These are phyloP conservation scores for Nannoperca australis DNA, from an alignment of 2,797 vertebrate genomes.

Conservation along the genomic window DNA sequence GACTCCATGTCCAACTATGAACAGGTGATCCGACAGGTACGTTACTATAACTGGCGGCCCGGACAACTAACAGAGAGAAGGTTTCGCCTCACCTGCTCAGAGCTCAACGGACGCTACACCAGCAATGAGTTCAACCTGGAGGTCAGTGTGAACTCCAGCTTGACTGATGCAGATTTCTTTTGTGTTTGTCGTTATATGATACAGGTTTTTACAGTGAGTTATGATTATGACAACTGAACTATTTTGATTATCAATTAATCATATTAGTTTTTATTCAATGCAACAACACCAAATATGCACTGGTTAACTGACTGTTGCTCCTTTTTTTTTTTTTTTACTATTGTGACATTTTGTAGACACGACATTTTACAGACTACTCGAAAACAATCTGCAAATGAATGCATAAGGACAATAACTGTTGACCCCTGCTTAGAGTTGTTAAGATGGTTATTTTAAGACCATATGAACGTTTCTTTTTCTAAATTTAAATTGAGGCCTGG, in stretches of 20 bases:
- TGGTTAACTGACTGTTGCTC: no score
- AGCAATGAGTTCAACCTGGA: constrained; percentile 96
- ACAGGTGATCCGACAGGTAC: constrained; percentile 91
- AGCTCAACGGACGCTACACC: constrained; percentile 94
- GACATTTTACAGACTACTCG: neutral
- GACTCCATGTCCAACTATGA: constrained; percentile 95
- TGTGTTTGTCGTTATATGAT: neutral
- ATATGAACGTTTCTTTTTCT: neutral
- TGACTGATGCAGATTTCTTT: neutral
- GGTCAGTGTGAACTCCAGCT: constrained; percentile 78
- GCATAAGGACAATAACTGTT: neutral
- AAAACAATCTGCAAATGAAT: neutral
- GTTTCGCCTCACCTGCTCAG: constrained; percentile 94
- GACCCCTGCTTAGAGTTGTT: neutral
- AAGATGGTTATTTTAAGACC: neutral
- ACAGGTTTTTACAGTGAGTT: neutral
- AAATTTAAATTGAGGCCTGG: neutral
- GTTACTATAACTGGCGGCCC: constrained; percentile 88
- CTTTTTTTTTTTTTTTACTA: neutral
- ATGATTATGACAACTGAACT: no score
- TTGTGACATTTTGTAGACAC: neutral
- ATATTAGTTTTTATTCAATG: neutral
- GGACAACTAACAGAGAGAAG: constrained; percentile 83
- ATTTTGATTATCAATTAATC: neutral
- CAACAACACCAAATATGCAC: neutral